These are phyloP conservation scores for Trichomycterus rosablanca DNA, from an alignment of 2,113 vertebrate species.

Conservation along the genomic window DNA sequence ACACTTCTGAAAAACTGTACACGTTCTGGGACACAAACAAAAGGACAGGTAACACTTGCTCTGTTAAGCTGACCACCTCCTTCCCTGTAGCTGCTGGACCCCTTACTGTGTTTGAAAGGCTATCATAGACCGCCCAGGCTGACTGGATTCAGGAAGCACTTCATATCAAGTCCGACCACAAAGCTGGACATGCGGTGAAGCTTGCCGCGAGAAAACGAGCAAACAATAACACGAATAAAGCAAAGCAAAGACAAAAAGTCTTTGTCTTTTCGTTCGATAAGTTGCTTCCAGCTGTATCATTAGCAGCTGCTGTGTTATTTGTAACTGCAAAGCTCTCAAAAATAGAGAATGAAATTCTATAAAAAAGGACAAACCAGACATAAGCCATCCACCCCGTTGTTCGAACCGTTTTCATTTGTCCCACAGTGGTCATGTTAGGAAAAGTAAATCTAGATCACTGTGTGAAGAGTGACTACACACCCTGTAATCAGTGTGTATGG, in stretches of 20 bases:
- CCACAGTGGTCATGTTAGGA: neutral
- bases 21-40: constrained; percentile 10
- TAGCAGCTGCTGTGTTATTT: no score
- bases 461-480: neutral
- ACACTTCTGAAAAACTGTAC: no score
- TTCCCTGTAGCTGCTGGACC: constrained; percentile 15
- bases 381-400: neutral
- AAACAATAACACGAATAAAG: constrained; percentile 1
- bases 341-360: no score
- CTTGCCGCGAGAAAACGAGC: neutral
- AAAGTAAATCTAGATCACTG: neutral
- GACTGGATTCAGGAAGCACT: constrained; percentile 41
- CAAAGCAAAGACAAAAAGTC: neutral
- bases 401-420: neutral
- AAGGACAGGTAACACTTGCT: constrained; percentile 13
- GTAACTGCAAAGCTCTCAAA: no score
- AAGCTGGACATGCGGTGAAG: constrained; percentile 5
- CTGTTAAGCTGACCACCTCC: constrained; percentile 9
- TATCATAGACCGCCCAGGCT: constrained; percentile 37
- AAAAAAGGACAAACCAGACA: no score
- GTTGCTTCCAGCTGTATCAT: no score
- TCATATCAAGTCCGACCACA: constrained; percentile 37
- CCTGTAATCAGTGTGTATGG: constrained; percentile 11
- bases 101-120: constrained; percentile 43
- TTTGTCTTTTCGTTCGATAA: no score